Base-by-base conservation (phyloP, 2,113 vertebrate genomes). In the Nyctereutes procyonoides region DNA sequence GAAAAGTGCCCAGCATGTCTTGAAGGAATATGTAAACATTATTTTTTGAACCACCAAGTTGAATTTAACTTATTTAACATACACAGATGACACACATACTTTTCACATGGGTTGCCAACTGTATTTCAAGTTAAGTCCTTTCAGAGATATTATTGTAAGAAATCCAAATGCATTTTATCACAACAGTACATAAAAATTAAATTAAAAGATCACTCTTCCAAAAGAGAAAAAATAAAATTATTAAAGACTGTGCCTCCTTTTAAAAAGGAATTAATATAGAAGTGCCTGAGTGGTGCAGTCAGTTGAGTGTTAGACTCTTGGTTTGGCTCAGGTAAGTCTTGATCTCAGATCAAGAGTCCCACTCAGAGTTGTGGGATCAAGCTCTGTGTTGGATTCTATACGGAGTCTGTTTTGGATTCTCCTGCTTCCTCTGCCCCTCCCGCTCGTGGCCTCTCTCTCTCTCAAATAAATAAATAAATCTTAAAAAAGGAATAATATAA, bases 171-270 rank as follows among this genome's bases (percentile, higher is more conserved):
- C 53, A 95, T 95, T 90, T 94, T 80, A 56, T 88, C 55, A 77
- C 35, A 93, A 91, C 0, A 88, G 48, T 82, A 88, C 16, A 28
- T 62, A 81, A 92, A 97, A 93, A 84, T 84, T 93, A 77, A 95
- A 73, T 5, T 85, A 28, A 91, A 67, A 73, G 95, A 30, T 76
- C 48, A 88, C 16, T 35, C 62, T 96, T 88, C 71, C 7, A 67
- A 73, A 71, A 58, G 28, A 58, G 65, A 83, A 92, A 83, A 76
- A 58, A 11, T 32, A 95, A 14, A 81, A 76, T 58, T 48, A 88
- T 12, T 58, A 87, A 82, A 94, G 20, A 84, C n/a, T 16, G 35
- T 83, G 16, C 2, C 51, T 90, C n/a, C 80, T 90, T 56, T 79
- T 13, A n/a, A 85, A 28, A 93, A 35, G 73, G 1, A 56, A n/a